Conservation (phyloP, 2,797 vertebrate species). For the Clarias platycephalus region DNA sequence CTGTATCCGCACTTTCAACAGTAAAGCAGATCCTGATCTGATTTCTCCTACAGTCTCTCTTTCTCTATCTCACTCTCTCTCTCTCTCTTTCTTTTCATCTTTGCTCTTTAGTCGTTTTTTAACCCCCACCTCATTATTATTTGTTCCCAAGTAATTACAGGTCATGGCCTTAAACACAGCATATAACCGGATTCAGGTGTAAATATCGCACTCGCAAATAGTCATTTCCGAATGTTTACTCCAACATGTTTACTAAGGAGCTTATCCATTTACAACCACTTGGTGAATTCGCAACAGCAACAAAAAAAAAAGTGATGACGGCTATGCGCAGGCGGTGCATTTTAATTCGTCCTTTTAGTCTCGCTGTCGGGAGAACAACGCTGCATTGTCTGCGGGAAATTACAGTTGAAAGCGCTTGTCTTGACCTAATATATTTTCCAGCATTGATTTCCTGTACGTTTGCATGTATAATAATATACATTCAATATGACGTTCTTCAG, state of each 20-base stretch:
- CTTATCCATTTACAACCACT: slow-evolving; percentile 39
- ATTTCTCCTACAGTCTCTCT: neutral
- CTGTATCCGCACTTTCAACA: neutral
- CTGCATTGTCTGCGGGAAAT: slow-evolving; percentile 32
- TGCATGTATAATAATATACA: neutral
- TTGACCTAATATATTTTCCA: neutral
- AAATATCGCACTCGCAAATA: slow-evolving; percentile 40
- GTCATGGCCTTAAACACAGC: slow-evolving; percentile 18
- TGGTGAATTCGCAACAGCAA: slow-evolving; percentile 6
- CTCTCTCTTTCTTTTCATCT: neutral
- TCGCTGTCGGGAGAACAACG: slow-evolving; percentile 10
- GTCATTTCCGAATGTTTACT: slow-evolving; percentile 39
- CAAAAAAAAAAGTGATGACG: slow-evolving; percentile 18
- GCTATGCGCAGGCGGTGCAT: slow-evolving; percentile 3
- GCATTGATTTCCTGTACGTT: slow-evolving; percentile 4
- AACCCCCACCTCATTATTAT: slow-evolving; percentile 28
- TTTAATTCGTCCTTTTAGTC: slow-evolving; percentile 32
- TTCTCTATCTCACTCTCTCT: neutral
- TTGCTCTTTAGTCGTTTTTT: slow-evolving; percentile 1
- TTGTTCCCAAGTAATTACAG: slow-evolving; percentile 38
- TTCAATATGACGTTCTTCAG: slow-evolving; percentile 45
- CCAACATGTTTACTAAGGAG: slow-evolving; percentile 33
- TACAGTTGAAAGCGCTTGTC: slow-evolving; percentile 8
- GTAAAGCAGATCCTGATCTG: slow-evolving; percentile 8
- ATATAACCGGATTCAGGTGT: slow-evolving; percentile 27